Evolutionary conservation across 2,888 invertebrate species (phyloP).

Genomic region (Xylota segnis): DNA sequence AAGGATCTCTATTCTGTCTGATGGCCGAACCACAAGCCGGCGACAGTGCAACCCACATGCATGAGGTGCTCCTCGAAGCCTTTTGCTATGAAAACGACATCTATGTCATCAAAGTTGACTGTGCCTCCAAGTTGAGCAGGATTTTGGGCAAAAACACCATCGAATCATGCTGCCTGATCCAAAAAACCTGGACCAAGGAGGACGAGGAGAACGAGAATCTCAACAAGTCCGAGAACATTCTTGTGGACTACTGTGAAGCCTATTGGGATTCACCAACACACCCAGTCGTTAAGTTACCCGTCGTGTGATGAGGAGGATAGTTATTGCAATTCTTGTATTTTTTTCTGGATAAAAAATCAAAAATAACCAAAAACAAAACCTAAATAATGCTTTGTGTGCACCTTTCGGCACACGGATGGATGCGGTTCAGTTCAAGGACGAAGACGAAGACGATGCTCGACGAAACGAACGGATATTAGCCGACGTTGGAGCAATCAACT

Average conservation of each 20-base stretch:
- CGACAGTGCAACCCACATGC: conserved; percentile 91
- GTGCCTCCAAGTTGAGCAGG: conserved; percentile 85
- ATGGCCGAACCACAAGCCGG: conserved; percentile 89
- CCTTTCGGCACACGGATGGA: conserved; percentile 32
- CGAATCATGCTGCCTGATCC: conserved; percentile 85
- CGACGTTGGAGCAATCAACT: conserved; percentile 67
- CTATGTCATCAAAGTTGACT: conserved; percentile 89
- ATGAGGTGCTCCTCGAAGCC: conserved; percentile 91
- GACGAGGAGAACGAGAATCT: conserved; percentile 84
- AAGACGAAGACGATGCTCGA: conserved; percentile 50
- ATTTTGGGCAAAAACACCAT: conserved; percentile 86
- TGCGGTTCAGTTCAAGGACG: conserved; percentile 31
- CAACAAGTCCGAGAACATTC: conserved; percentile 87
- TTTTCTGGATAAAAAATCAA: conserved; percentile 48
- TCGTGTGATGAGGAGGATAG: conserved; percentile 85
- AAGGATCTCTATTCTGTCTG: conserved; percentile 89
- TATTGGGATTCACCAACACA: conserved; percentile 87
- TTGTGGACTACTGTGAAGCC: conserved; percentile 89
- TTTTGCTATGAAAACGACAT: conserved; percentile 92
- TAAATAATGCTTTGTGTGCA: conserved; percentile 30
- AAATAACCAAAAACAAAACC: conserved; percentile 26
- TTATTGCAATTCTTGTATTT: conserved; percentile 68
- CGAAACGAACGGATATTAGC: conserved; percentile 65
- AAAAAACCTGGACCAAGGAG: conserved; percentile 83
- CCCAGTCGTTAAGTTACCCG: conserved; percentile 88